phyloP scores from a whole-genome alignment of 2,888 invertebrate species.

The Acronicta aceris region DNA sequence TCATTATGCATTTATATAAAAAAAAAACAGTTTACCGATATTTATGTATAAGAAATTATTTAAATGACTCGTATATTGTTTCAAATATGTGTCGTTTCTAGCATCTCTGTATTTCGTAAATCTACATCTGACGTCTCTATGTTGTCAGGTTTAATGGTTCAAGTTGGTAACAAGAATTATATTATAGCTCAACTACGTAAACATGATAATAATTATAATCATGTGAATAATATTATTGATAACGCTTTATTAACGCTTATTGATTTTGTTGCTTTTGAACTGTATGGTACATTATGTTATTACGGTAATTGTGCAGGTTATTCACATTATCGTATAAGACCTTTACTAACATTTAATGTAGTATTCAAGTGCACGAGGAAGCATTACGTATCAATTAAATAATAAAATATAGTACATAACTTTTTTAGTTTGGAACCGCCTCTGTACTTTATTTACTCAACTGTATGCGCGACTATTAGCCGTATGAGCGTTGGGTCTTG shows the following conservation, averaged over 20 bases:
- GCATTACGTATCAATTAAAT: too few relatives aligned
- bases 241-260: slow-evolving; percentile 18
- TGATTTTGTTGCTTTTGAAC: too few relatives aligned
- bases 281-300: too few relatives aligned
- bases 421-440: too few relatives aligned
- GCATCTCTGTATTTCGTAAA: slow-evolving; percentile 15
- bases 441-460: too few relatives aligned
- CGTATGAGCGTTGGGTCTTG: too few relatives aligned
- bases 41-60: slow-evolving; percentile 37
- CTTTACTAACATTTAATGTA: too few relatives aligned
- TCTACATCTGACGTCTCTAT: slow-evolving; percentile 11
- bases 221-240: slow-evolving; percentile 32
- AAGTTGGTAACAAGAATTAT: slow-evolving; percentile 14
- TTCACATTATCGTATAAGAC: too few relatives aligned
- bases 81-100: slow-evolving; percentile 22
- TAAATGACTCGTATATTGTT: slow-evolving; percentile 40
- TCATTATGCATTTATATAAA: slow-evolving; percentile 43
- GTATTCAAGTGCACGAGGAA: too few relatives aligned
- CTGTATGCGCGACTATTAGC: too few relatives aligned
- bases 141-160: slow-evolving; percentile 20
- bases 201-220: slow-evolving; percentile 34
- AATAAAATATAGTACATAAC: too few relatives aligned
- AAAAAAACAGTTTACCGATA: slow-evolving; percentile 49
- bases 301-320: too few relatives aligned
- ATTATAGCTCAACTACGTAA: slow-evolving; percentile 18